phyloP scores from a whole-genome alignment of 2,797 vertebrate species.

The Mionectes olivaceus region DNA sequence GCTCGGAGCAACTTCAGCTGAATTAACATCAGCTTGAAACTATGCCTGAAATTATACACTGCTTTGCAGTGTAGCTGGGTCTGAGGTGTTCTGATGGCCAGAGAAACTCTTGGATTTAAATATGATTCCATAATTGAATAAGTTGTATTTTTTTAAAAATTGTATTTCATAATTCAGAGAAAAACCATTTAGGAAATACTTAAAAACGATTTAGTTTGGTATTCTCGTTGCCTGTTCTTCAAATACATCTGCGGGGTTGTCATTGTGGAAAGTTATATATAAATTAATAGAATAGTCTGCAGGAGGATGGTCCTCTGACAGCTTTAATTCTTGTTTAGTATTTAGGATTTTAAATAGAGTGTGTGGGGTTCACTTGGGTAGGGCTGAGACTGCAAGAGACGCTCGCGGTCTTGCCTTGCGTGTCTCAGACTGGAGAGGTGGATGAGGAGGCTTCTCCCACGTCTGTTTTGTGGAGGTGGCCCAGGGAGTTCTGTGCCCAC shows the following conservation, averaged over 20 bases:
- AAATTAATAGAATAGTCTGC: background rate
- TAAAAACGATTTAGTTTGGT: background rate
- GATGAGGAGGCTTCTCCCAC: background rate
- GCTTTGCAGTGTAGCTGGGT: background rate
- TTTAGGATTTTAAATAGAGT: background rate
- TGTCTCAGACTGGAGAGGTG: rapidly evolving
- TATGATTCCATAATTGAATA: background rate
- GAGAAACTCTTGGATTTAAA: conserved; percentile 17
- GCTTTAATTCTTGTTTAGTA: background rate
- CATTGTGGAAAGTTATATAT: background rate
- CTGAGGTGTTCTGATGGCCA: background rate
- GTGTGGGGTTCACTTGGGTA: background rate
- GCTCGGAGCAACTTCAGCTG: background rate
- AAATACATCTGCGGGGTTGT: background rate
- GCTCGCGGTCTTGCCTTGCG: background rate
- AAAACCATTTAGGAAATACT: background rate
- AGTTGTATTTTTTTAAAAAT: background rate
- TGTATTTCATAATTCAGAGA: background rate
- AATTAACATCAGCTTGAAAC: background rate
- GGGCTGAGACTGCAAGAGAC: background rate
- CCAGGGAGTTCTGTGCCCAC: background rate
- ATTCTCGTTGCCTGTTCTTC: background rate
- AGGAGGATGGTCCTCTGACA: background rate
- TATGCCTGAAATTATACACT: too few relatives aligned
- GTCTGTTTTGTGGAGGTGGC: background rate